Evolutionary conservation across 2,797 vertebrate species (phyloP).

Genomic region (Myotis daubentonii): DNA sequence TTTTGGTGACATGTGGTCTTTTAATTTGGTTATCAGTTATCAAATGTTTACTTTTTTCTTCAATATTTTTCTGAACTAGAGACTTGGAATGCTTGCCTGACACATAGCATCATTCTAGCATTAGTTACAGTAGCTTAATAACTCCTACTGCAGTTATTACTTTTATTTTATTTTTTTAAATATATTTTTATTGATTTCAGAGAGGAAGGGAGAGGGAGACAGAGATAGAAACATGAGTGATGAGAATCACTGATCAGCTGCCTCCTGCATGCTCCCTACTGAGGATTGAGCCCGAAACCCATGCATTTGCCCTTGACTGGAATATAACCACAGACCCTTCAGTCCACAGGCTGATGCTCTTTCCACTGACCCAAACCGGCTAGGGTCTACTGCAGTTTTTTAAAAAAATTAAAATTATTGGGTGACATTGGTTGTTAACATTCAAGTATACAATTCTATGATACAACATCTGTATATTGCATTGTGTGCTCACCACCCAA

Average conservation of each 20-base stretch:
- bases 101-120: background rate
- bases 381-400: background rate
- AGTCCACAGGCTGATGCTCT: too few relatives aligned
- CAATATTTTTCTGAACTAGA: background rate
- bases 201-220: too few relatives aligned
- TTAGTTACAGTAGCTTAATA: background rate
- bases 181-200: too few relatives aligned
- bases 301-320: too few relatives aligned
- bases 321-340: too few relatives aligned
- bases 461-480: background rate
- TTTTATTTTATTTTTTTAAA: too few relatives aligned
- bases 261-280: too few relatives aligned
- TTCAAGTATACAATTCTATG: background rate
- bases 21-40: background rate
- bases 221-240: too few relatives aligned
- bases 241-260: too few relatives aligned
- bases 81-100: background rate
- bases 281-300: too few relatives aligned
- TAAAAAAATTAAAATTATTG: background rate
- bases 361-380: too few relatives aligned
- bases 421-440: background rate
- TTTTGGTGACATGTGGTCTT: background rate
- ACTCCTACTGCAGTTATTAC: background rate
- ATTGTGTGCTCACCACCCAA: background rate
- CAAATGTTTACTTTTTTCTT: background rate